A percentile compares a stretch with the other conserved stretches of the same genome.
phyloP scores from a whole-genome alignment of 2,797 vertebrate genomes.

The Odontamblyopus rebecca region DNA sequence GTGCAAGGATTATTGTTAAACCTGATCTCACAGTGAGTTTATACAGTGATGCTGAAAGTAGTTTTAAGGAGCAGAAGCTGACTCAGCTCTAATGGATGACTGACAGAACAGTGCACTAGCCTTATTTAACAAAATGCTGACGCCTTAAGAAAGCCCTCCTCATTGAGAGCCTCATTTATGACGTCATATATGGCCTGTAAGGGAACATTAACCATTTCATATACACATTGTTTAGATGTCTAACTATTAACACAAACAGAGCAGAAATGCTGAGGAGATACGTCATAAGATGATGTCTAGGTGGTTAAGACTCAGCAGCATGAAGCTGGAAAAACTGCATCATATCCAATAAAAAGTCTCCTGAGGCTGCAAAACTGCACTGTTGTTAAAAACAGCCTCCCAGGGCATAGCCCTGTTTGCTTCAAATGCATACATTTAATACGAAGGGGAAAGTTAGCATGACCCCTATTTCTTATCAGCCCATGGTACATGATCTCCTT shows the following conservation, averaged over 20 bases:
- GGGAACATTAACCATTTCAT: constrained; percentile 14
- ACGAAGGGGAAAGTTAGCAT: constrained; percentile 29
- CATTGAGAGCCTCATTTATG: background rate
- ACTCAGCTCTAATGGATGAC: constrained; percentile 18
- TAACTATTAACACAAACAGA: background rate
- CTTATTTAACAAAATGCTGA: constrained; percentile 10
- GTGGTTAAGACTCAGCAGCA: constrained; percentile 30
- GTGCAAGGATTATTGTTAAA: background rate
- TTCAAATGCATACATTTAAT: constrained; percentile 30
- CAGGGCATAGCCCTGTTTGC: constrained; percentile 12
- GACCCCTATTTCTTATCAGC: constrained; percentile 22
- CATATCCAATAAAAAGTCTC: constrained; percentile 20
- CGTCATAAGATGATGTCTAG: constrained; percentile 20
- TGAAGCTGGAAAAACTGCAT: constrained; percentile 34
- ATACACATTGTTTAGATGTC: background rate
- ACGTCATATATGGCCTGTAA: background rate
- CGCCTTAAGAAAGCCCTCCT: background rate
- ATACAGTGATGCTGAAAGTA: constrained; percentile 40
- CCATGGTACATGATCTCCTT: constrained; percentile 12
- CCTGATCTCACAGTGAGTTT: background rate
- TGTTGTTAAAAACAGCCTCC: constrained; percentile 12
- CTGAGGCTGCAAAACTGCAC: constrained; percentile 15
- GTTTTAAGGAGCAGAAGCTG: constrained; percentile 56
- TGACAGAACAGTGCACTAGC: background rate
- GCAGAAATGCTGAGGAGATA: background rate